Percentiles rank a stretch among this genome's conserved stretches.
These are phyloP conservation scores for Polyommatus iphigenia DNA, from an alignment of 2,888 invertebrate species.

Conservation along the genomic window DNA sequence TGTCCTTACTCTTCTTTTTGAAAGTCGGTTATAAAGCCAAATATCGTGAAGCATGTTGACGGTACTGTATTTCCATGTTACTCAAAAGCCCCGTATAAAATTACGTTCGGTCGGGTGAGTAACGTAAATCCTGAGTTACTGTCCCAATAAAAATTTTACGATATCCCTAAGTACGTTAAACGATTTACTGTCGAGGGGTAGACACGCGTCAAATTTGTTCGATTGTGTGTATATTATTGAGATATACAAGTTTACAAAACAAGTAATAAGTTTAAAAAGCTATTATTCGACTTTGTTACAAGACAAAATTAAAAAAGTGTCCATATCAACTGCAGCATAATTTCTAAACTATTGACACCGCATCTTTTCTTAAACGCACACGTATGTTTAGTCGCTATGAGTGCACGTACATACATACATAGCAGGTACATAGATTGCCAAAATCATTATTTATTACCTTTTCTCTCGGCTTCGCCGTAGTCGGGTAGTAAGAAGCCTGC, in stretches of 20 bases:
- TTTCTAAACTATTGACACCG: no score
- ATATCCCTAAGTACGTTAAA: not conserved
- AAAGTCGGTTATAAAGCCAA: not conserved
- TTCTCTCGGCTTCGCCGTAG: no score
- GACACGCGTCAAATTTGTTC: not conserved
- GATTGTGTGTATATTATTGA: not conserved
- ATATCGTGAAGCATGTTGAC: not conserved
- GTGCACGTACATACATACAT: no score
- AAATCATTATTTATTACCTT: no score
- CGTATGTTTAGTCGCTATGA: no score
- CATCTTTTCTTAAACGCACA: no score
- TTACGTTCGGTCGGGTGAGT: not conserved
- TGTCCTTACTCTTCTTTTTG: no score
- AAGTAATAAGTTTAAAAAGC: not conserved
- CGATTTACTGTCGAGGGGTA: slow-evolving; percentile 6
- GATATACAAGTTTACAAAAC: not conserved
- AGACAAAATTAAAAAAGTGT: no score
- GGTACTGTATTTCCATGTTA: not conserved
- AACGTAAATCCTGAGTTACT: slow-evolving; percentile 24
- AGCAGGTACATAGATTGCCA: no score
- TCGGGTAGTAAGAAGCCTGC: no score
- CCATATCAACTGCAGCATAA: no score
- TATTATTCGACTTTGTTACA: no score
- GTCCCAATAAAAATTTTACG: not conserved
- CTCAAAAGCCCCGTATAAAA: slow-evolving; percentile 8